Conservation (phyloP, 2,888 invertebrate species). For the Boloria selene region DNA sequence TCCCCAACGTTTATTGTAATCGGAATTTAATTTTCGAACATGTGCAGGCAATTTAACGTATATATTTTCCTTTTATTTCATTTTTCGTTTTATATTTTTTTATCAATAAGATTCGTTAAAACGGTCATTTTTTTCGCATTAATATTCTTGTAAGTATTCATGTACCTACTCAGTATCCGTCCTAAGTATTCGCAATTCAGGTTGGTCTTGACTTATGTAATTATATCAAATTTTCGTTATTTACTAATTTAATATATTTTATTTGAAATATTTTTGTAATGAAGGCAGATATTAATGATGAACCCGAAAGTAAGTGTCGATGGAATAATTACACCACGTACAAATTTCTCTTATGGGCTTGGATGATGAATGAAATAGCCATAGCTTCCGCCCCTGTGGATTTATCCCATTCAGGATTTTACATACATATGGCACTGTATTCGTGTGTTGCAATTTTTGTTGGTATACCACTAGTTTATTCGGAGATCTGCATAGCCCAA, state of each 20-base stretch:
- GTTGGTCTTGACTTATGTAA: slow-evolving; percentile 12
- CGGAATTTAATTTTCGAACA: slow-evolving; percentile 55
- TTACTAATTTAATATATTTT: not conserved
- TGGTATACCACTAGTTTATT: slow-evolving; percentile 69
- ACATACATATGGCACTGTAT: slow-evolving; percentile 53
- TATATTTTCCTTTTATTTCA: slow-evolving; percentile 8
- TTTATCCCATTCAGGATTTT: slow-evolving; percentile 63
- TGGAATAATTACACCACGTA: slow-evolving; percentile 64
- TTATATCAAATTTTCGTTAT: slow-evolving; percentile 1
- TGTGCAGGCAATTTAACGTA: slow-evolving; percentile 29
- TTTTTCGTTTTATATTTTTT: not conserved
- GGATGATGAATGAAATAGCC: slow-evolving; percentile 68
- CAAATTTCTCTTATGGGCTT: slow-evolving; percentile 61
- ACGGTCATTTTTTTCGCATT: not conserved
- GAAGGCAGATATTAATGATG: slow-evolving; percentile 47
- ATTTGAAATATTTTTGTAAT: slow-evolving; percentile 30
- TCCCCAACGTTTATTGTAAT: slow-evolving; percentile 67
- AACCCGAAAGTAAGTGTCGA: slow-evolving; percentile 48
- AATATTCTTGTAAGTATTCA: not conserved
- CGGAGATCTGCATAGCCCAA: slow-evolving; percentile 70
- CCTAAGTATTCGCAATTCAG: slow-evolving; percentile 14
- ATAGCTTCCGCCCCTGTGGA: slow-evolving; percentile 55
- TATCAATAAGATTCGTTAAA: not conserved
- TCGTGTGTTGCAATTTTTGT: slow-evolving; percentile 56
- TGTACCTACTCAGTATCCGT: no score